Evolutionary conservation across 2,797 vertebrate species (phyloP), one percentile per base, ranked within the genome.

Genomic region (Sylvilagus floridanus): DNA sequence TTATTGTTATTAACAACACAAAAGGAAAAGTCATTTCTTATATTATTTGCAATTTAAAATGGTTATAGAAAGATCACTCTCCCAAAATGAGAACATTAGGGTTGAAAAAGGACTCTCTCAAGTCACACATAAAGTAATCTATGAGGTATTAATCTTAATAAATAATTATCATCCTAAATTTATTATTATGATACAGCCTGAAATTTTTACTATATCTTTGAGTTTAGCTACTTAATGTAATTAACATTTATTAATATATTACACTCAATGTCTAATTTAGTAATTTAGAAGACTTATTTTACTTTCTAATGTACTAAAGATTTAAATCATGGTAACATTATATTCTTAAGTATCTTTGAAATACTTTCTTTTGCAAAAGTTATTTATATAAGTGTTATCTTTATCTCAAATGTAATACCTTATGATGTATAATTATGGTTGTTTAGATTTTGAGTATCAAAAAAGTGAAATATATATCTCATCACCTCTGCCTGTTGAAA

Each of bases 381-480:
- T 54, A 12, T 17, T 17, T 57, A 69, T 73, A 81, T 13, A 84
- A 47, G 42, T 35, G 72, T 66, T 71, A 17, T 54, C 69, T 63
- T 91, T 2, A 88, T 78, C 95, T 96, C 30, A 92, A 54, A 85
- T 30, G 0, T 77, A 11, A 0, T 68, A 0, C 12, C 54, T 14
- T 86, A 86, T 88, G 2, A 54, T 81, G 0, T 83, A 16, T 6
- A 68, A 84, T 47, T 57, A 57, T 42, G 63, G 91, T 86, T 97
- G 16, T 88, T 95, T 95, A 95, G 16, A 0, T 73, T 93, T 97
- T 93, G 69, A 92, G 12, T 93, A 54, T 93, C 52, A 94, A 65
- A 88, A 92, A 78, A 72, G 16, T 95, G 47, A 97, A 93, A 96
- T 95, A 63, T 85, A 78, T 88, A 84, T 10, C 85, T 96, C 96